Evolutionary conservation across 2,888 invertebrate genomes (phyloP).

Genomic region (Scrobipalpa costella): DNA sequence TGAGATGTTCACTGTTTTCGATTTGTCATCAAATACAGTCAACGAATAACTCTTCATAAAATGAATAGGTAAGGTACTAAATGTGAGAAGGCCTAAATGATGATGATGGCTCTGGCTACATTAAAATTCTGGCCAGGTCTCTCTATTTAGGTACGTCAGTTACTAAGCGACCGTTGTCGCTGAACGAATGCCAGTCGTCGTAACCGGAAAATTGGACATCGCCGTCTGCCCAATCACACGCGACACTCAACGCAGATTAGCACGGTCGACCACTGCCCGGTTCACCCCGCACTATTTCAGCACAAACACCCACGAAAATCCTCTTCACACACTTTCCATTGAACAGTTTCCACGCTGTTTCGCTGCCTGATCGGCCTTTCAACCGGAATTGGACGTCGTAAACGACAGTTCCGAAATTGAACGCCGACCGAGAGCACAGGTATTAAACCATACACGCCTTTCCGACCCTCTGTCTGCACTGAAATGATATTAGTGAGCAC

Average conservation of each 20-base stretch:
- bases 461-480: constrained; percentile 61
- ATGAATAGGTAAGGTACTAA: neutral
- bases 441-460: constrained; percentile 62
- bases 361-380: constrained; percentile 38
- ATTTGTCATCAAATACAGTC: neutral
- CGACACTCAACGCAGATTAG: constrained; percentile 79
- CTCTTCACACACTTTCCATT: constrained; percentile 63
- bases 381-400: constrained; percentile 59
- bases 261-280: constrained; percentile 67
- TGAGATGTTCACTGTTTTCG: neutral
- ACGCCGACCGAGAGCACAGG: constrained; percentile 48
- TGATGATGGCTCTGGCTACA: constrained; percentile 12
- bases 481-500: constrained; percentile 62
- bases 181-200: constrained; percentile 52
- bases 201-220: constrained; percentile 78
- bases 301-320: constrained; percentile 56
- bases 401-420: constrained; percentile 49
- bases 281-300: constrained; percentile 50
- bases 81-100: neutral
- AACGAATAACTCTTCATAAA: neutral
- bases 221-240: constrained; percentile 77
- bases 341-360: constrained; percentile 53
- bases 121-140: constrained; percentile 50
- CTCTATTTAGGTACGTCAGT: constrained; percentile 43
- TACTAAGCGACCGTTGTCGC: constrained; percentile 65